phyloP scores from a whole-genome alignment of 2,113 vertebrate species.

The Eulemur rufifrons region DNA sequence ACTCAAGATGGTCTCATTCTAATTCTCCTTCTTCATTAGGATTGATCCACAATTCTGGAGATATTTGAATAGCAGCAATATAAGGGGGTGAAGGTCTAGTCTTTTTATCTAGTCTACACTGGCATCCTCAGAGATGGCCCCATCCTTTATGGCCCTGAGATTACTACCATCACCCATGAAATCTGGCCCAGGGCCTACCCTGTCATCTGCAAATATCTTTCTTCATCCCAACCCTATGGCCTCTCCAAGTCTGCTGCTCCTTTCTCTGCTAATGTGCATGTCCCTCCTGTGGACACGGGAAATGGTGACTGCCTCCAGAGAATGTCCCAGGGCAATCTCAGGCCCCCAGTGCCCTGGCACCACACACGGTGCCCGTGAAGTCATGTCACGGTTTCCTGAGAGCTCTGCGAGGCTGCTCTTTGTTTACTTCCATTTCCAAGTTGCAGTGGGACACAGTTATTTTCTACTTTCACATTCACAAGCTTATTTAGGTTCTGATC shows the following conservation, averaged over 20 bases:
- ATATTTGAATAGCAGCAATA: background rate
- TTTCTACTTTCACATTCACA: background rate
- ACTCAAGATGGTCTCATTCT: background rate
- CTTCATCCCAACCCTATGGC: background rate
- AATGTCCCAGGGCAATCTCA: fast-evolving
- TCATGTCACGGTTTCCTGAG: background rate
- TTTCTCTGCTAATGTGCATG: fast-evolving
- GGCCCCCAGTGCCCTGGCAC: fast-evolving
- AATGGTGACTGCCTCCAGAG: fast-evolving
- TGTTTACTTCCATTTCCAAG: background rate
- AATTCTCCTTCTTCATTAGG: background rate
- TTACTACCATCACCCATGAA: background rate
- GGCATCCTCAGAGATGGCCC: fast-evolving
- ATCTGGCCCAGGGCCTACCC: fast-evolving
- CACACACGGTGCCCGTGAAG: fast-evolving
- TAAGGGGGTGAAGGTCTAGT: fast-evolving
- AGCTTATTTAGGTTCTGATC: background rate
- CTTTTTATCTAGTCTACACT: background rate
- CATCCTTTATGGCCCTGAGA: background rate
- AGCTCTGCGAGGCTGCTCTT: background rate
- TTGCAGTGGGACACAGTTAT: background rate
- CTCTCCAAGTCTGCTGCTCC: background rate
- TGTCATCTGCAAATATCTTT: background rate
- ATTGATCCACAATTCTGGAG: background rate
- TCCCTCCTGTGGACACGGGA: background rate